Evolutionary conservation across 2,113 vertebrate genomes (phyloP).

Genomic region (Neodontobutis hainanensis): DNA sequence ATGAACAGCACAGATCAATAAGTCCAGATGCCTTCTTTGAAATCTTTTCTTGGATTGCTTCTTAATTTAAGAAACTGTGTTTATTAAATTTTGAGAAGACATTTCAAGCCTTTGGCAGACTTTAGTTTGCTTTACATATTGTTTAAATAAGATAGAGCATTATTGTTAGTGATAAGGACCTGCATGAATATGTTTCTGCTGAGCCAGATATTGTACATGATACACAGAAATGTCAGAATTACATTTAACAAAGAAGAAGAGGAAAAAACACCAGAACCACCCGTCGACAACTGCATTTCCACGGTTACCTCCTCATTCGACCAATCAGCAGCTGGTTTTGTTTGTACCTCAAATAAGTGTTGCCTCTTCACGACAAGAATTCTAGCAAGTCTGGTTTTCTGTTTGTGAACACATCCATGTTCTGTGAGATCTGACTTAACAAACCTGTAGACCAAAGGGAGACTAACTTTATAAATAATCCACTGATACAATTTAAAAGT

Average conservation of each 20-base stretch:
- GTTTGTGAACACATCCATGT: slow-evolving; percentile 62
- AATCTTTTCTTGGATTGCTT: not conserved
- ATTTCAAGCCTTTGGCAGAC: no score
- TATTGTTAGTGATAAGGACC: not conserved
- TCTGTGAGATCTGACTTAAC: slow-evolving; percentile 9
- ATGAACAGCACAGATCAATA: slow-evolving; percentile 47
- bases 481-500: no score
- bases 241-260: not conserved
- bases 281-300: slow-evolving; percentile 24
- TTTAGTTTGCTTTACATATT: not conserved
- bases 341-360: slow-evolving; percentile 93
- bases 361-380: slow-evolving; percentile 88
- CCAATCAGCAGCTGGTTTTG: slow-evolving; percentile 84
- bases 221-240: slow-evolving; percentile 4
- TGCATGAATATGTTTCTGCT: slow-evolving; percentile 1
- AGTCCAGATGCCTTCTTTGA: not conserved
- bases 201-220: not conserved
- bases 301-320: slow-evolving; percentile 83
- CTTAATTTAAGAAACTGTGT: not conserved
- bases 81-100: not conserved
- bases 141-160: not conserved
- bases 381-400: slow-evolving; percentile 93
- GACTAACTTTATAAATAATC: not conserved
- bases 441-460: not conserved
- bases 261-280: slow-evolving; percentile 18